Evolutionary conservation across 2,113 vertebrate genomes (phyloP), one percentile per base, ranked within the genome.

Genomic region (Passer montanus): DNA sequence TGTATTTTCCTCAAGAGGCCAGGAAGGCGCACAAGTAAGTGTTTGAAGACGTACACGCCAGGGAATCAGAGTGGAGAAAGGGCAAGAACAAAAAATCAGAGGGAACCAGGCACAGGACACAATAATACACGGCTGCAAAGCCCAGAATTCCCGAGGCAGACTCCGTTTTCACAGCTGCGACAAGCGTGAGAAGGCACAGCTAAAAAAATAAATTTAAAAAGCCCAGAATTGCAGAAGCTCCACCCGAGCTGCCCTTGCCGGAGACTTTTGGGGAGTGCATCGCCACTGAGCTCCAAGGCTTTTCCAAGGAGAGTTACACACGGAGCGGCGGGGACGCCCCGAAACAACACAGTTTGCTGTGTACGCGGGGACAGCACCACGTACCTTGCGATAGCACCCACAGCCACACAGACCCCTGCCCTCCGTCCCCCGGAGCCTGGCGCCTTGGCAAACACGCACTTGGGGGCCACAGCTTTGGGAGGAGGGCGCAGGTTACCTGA

Each of bases 331-430:
- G 24, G 20, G 15, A 37, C 20, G 19, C 55, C 2, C 13, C 1
- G 1, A 3, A 23, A 33, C 16, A 33, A 6, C 1, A 26, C 2
- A 8, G 11, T n/a, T n/a, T n/a, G n/a, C n/a, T n/a, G n/a, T n/a
- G n/a, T n/a, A n/a, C n/a, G n/a, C 33, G 18, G 3, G 3, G 4
- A 0, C 15, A 62, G 46, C 44, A 24, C 16, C 16, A 0, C 2
- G 43, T 7, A 21, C 56, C 39, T 13, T 5, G 24, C 3, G 27
- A 11, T 37, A 22, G 2, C 60, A 14, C 1, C 17, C 35, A 7
- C 19, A 6, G 31, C 2, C 11, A 15, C 23, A 63, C 27, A 21
- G 21, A 7, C 26, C 2, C 47, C 11, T 4, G 15, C 21, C 33
- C 28, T 35, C 17, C 15, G 4, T 24, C 6, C 56, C 33, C n/a